Conservation (phyloP, 2,797 vertebrate species). For the Eleutherodactylus coqui region DNA sequence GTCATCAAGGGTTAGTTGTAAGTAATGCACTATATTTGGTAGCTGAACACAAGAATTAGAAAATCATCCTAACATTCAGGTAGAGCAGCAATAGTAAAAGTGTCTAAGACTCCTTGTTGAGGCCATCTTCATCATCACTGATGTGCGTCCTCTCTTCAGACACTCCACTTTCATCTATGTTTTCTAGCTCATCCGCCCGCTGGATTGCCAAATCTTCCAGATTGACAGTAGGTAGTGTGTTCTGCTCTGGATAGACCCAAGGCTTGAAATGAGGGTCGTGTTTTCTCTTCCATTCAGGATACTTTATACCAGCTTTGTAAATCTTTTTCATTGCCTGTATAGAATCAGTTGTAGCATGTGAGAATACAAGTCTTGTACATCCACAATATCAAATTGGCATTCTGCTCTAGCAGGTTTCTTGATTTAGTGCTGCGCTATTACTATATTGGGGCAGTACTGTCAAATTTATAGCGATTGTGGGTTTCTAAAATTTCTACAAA, state of each 20-base stretch:
- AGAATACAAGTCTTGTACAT: background rate
- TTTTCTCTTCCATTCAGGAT: conserved; percentile 84
- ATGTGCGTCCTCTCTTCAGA: conserved; percentile 76
- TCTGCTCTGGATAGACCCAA: conserved; percentile 86
- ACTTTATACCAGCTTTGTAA: conserved; percentile 88
- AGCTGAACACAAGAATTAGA: conserved; percentile 17
- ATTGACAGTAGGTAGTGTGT: conserved; percentile 77
- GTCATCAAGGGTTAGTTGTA: background rate
- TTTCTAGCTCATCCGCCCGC: conserved; percentile 81
- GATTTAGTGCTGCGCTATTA: background rate
- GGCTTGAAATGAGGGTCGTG: conserved; percentile 82
- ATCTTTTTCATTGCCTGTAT: conserved; percentile 85
- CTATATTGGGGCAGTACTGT: no score
- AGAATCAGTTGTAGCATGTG: background rate
- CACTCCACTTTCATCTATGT: conserved; percentile 83
- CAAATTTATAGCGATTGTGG: no score
- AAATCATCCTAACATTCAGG: background rate
- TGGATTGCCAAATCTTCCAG: conserved; percentile 77
- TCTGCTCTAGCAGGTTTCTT: background rate
- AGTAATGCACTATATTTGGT: background rate
- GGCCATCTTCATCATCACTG: conserved; percentile 79
- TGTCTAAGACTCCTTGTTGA: conserved; percentile 48
- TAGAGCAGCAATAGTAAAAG: background rate
- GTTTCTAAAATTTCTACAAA: no score
- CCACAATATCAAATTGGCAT: no score